Conservation (phyloP, 2,888 invertebrate genomes). For the Parasteatoda lunata region DNA sequence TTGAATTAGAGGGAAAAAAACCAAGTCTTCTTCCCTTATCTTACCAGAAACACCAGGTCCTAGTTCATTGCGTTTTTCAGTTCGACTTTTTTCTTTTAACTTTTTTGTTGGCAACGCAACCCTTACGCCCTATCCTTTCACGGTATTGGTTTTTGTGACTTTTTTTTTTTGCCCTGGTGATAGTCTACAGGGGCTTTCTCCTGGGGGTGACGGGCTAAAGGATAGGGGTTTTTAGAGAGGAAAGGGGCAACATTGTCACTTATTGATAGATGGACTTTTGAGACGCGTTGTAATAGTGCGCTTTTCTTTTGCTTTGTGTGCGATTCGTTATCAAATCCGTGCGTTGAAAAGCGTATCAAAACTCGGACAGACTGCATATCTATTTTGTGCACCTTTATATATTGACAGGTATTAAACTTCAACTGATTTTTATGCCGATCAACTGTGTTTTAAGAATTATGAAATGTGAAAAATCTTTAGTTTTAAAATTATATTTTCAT, state of each 20-base stretch:
- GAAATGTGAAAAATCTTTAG: too few relatives aligned
- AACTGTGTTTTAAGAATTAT: too few relatives aligned
- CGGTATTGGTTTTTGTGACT: neutral
- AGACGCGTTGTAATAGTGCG: neutral
- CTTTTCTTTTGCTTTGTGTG: too few relatives aligned
- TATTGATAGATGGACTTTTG: neutral
- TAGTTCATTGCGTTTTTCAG: conserved; percentile 38
- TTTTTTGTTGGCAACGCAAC: neutral
- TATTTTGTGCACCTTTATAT: neutral
- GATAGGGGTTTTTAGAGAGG: conserved; percentile 8
- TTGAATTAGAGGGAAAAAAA: conserved; percentile 22
- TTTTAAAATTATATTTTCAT: too few relatives aligned
- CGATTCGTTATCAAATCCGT: neutral
- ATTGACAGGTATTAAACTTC: neutral
- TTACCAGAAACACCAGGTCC: conserved; percentile 39
- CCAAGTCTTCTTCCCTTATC: conserved; percentile 63
- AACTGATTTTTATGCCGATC: too few relatives aligned
- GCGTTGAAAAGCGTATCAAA: neutral
- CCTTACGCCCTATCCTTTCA: neutral
- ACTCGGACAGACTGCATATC: neutral
- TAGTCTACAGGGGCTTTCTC: neutral
- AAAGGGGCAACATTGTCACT: conserved; percentile 4
- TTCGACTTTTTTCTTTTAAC: conserved; percentile 2
- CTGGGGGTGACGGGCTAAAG: conserved; percentile 11
- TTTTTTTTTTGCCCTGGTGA: neutral